Evolutionary conservation across 2,888 invertebrate genomes (phyloP), one percentile per base, ranked within the genome.

Genomic region (Eulithis testata): DNA sequence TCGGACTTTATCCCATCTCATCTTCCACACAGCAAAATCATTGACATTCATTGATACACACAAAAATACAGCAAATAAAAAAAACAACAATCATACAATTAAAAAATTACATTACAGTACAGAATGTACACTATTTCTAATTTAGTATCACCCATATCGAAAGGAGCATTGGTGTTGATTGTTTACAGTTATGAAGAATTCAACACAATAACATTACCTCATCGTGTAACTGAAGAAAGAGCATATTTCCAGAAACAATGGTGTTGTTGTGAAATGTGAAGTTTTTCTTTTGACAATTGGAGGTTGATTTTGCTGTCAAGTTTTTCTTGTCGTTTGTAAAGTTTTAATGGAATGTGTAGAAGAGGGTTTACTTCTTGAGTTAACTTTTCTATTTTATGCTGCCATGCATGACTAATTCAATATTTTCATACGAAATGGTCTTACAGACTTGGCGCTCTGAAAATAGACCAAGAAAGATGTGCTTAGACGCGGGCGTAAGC

Each of bases 21-120:
- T 76, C 77, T 84, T 88, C 91, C 91, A 92, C 66, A 76, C 56
- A 3, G 82, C 80, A 60, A 87, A 91, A 76, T 90, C 87, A 49
- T 82, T 79, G 50, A 77, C 65, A 75, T 83, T 76, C 60, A 63
- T 58, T 49, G n/a, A 21, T 11, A 55, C 37, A 55, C 50, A 8
- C 2, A 40, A 51, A 49, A 49, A 50, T 21, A 59, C 27, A 40
- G 40, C 5, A 8, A 40, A 8, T 9, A 5, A 9, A 40, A 40
- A 40, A 40, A 40, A n/a, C n/a, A n/a, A n/a, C n/a, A n/a, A n/a
- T n/a, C 2, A 21, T 1, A 21, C 2, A 2, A 1, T 21, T 21
- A 21, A 21, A 21, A 21, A 21, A 21, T 21, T 21, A 40, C 40
- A 40, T 40, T 40, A 40, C 40, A 8, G 40, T 7, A 40, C 40